Evolutionary conservation across 2,113 vertebrate species (phyloP).

Genomic region (Clinocottus analis): DNA sequence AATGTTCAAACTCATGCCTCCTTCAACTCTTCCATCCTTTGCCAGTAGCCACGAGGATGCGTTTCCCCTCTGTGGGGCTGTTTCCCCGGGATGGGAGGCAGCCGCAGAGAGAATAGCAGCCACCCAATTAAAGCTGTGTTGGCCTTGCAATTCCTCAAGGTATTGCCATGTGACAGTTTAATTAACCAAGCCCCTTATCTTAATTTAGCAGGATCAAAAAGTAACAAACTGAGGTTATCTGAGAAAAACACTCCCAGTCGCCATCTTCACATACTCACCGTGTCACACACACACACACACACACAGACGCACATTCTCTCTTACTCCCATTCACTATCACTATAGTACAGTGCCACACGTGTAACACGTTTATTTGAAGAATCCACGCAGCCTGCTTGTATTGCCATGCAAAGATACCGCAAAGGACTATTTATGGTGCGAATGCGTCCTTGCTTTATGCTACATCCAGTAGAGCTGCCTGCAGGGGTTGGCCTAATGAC

Average conservation of each 20-base stretch:
- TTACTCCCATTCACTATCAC: conserved; percentile 40
- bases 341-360: conserved; percentile 1
- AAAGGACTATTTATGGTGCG: conserved; percentile 20
- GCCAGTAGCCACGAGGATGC: conserved; percentile 47
- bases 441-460: conserved; percentile 5
- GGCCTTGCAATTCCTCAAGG: conserved; percentile 81
- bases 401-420: not conserved
- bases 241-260: conserved; percentile 73
- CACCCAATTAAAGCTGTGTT: conserved; percentile 83
- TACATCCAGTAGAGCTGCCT: conserved; percentile 34
- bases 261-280: conserved; percentile 50
- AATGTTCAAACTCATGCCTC: conserved; percentile 46
- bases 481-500: conserved; percentile 36
- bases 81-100: conserved; percentile 47
- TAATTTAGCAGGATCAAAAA: conserved; percentile 84
- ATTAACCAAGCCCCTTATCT: conserved; percentile 86
- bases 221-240: conserved; percentile 82
- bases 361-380: conserved; percentile 34
- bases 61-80: conserved; percentile 50
- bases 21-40: conserved; percentile 59
- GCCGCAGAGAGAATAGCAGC: conserved; percentile 74
- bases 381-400: conserved; percentile 4
- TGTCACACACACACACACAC: conserved; percentile 39
- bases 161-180: conserved; percentile 85
- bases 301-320: conserved; percentile 23